Conservation (phyloP, 2,113 vertebrate genomes). For the Hipposideros armiger region DNA sequence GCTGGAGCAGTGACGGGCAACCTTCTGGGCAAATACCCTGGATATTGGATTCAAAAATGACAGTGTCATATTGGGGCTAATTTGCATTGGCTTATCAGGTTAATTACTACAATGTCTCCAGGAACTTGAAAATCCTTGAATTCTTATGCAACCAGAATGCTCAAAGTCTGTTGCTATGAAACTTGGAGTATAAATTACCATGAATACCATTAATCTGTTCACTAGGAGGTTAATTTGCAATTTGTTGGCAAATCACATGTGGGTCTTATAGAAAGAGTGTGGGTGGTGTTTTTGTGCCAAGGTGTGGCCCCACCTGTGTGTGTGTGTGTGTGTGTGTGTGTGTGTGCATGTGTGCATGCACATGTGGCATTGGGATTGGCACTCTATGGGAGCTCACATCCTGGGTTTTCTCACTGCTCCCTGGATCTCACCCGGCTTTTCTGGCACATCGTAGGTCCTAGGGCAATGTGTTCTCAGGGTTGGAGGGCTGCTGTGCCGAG, state of each 20-base stretch:
- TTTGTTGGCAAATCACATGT: slow-evolving; percentile 85
- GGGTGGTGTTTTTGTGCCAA: slow-evolving; percentile 77
- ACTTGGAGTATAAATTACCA: slow-evolving; percentile 82
- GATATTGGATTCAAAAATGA: slow-evolving; percentile 78
- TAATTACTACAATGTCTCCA: slow-evolving; percentile 83
- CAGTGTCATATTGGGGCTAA: slow-evolving; percentile 81
- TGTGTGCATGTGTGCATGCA: fast-evolving
- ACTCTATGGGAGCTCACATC: background rate
- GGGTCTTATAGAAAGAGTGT: slow-evolving; percentile 81
- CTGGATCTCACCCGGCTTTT: slow-evolving; percentile 35
- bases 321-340: background rate
- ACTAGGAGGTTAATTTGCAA: slow-evolving; percentile 85
- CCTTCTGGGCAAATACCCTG: slow-evolving; percentile 74
- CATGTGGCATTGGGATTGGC: background rate
- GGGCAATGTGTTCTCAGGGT: slow-evolving; percentile 17
- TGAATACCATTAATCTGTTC: slow-evolving; percentile 84
- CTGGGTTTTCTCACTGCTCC: slow-evolving; percentile 45
- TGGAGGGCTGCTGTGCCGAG: background rate
- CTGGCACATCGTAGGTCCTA: slow-evolving; percentile 34
- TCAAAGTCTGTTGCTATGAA: slow-evolving; percentile 84
- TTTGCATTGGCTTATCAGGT: slow-evolving; percentile 83
- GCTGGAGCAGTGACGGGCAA: slow-evolving; percentile 19
- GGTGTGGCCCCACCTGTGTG: slow-evolving; percentile 54
- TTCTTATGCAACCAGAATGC: slow-evolving; percentile 82
- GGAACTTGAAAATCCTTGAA: slow-evolving; percentile 82